phyloP scores from a whole-genome alignment of 2,888 invertebrate genomes.

The Antheraea yamamai region DNA sequence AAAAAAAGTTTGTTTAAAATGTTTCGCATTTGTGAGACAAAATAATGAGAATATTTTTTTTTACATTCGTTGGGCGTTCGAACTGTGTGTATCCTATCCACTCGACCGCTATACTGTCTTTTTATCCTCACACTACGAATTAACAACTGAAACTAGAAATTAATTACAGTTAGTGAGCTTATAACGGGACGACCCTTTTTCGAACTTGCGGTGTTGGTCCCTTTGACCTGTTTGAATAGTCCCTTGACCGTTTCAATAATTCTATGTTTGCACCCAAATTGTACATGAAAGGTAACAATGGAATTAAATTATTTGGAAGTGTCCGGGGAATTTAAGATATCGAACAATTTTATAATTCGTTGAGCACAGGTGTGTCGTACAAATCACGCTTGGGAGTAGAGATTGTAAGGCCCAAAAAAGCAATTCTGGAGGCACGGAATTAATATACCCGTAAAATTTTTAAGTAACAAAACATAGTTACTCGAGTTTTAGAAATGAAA shows the following conservation, averaged over 20 bases:
- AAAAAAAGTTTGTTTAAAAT: too few relatives aligned
- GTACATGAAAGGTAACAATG: background rate
- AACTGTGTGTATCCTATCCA: constrained; percentile 28
- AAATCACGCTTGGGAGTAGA: too few relatives aligned
- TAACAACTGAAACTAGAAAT: constrained; percentile 74
- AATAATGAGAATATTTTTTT: too few relatives aligned
- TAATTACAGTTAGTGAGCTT: constrained; percentile 65
- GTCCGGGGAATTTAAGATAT: background rate
- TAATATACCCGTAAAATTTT: too few relatives aligned
- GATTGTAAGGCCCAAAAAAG: too few relatives aligned
- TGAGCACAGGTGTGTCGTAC: background rate
- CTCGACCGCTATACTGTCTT: constrained; percentile 23
- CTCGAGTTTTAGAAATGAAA: background rate
- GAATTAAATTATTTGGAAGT: background rate
- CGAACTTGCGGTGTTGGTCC: constrained; percentile 33
- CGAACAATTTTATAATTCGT: background rate
- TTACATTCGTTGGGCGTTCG: background rate
- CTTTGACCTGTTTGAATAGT: constrained; percentile 37
- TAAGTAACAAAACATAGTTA: too few relatives aligned
- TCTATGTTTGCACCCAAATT: constrained; percentile 7
- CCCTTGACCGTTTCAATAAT: constrained; percentile 28
- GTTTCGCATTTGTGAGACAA: too few relatives aligned
- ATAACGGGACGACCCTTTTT: constrained; percentile 60
- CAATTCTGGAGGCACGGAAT: too few relatives aligned
- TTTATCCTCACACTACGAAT: constrained; percentile 55